Conservation (phyloP, 2,797 vertebrate genomes). For the Rhabdophis nuchalis region DNA sequence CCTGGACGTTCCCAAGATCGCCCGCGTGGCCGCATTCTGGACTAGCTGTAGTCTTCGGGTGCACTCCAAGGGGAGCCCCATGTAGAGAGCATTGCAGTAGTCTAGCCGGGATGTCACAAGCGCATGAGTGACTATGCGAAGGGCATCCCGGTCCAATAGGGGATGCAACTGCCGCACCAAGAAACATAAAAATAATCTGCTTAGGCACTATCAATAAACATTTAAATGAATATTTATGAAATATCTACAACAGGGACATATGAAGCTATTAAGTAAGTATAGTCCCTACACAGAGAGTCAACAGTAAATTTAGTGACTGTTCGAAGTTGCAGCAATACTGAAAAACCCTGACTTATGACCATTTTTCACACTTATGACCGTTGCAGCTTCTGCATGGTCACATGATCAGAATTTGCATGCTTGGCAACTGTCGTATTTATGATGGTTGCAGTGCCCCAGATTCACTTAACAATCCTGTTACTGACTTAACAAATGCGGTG, state of each 20-base stretch:
- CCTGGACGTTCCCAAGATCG: too few relatives aligned
- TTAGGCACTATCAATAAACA: not conserved
- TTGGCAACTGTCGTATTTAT: not conserved
- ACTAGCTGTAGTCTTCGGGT: too few relatives aligned
- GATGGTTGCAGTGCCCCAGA: not conserved
- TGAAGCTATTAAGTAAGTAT: not conserved
- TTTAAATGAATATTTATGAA: not conserved
- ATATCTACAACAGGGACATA: not conserved
- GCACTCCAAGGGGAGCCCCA: too few relatives aligned
- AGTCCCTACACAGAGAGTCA: not conserved
- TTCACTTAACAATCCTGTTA: not conserved
- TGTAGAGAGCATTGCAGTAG: too few relatives aligned
- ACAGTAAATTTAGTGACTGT: not conserved
- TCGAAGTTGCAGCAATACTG: not conserved
- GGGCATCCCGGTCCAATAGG: too few relatives aligned
- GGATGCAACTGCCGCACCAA: too few relatives aligned
- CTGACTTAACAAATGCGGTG: not conserved
- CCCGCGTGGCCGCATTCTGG: too few relatives aligned
- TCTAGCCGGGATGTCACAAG: too few relatives aligned
- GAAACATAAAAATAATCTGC: not conserved
- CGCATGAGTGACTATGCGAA: too few relatives aligned
- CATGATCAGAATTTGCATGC: not conserved
- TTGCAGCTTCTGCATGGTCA: not conserved
- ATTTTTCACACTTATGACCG: not conserved
- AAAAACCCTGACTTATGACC: not conserved